Base-by-base conservation (phyloP, 2,113 vertebrate species). In the Microtus richardsoni region DNA sequence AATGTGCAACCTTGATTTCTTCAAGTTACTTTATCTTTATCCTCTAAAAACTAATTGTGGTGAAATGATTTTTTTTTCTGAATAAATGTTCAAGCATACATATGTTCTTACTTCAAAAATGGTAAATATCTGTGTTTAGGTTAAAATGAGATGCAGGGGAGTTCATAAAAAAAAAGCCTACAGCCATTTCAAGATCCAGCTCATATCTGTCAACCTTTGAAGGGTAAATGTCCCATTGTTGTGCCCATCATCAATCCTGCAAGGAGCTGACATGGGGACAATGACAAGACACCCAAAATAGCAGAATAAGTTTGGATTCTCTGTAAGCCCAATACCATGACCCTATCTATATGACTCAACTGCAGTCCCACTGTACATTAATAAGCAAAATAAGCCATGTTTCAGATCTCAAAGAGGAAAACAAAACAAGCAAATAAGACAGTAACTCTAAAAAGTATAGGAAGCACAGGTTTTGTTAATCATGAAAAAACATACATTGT, bases 91-190 rank as follows among this genome's bases (percentile, higher is more conserved):
- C 83, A 97, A 95, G 71, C 78, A 96, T 97, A 96, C 78, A 96
- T 97, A 96, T 94, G 91, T 49, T 94, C 91, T 77, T 78, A 94
- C 95, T 97, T 97, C 41, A 93, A 96, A 98, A 97, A 96, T 97
- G 85, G 96, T 88, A 78, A 98, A 93, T 95, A 96, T 98, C 97
- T 93, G 93, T 98, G 95, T 98, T 98, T 98, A 96, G 75, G 97
- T 88, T 97, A 74, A 98, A 98, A 97, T 62, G 39, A 84, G n/a
- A 96, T 91, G 71, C 77, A 54, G 95, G 78, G 85, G 33, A 95
- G 96, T 95, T 92, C 96, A 78, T 16, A n/a, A n/a, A n/a, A 58
- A 58, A 58, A 58, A 58, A 21, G 58, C 90, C 79, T 36, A 96
- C 79, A 97, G 68, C 83, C 97, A 97, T 77, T 98, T 73, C 93